phyloP scores from a whole-genome alignment of 1,140 invertebrate genomes.

The Plectrocnemia conspersa region DNA sequence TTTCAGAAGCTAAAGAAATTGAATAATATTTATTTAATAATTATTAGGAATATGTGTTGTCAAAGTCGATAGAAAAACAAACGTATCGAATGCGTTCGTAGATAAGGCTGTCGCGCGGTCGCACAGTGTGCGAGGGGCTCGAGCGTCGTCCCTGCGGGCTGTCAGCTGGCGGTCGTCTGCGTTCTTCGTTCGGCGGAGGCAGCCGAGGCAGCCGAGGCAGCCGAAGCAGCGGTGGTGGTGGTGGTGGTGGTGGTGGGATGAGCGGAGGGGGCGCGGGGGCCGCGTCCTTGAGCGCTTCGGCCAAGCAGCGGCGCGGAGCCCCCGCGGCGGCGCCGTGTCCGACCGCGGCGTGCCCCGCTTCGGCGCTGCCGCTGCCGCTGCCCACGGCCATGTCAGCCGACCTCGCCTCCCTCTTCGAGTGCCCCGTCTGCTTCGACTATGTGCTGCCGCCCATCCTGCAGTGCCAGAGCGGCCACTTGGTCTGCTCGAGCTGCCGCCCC shows the following conservation, averaged over 20 bases:
- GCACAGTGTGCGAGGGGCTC: neutral
- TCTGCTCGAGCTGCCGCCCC: slow-evolving; percentile 92
- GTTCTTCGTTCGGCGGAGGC: slow-evolving; percentile 3
- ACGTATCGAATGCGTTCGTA: too few relatives aligned
- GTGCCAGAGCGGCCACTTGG: slow-evolving; percentile 82
- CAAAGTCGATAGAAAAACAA: too few relatives aligned
- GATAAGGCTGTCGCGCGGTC: neutral
- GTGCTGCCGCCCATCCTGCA: slow-evolving; percentile 93
- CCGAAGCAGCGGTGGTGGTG: neutral
- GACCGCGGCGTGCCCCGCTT: slow-evolving; percentile 39
- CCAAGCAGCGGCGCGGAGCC: too few relatives aligned
- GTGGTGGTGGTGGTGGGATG: neutral
- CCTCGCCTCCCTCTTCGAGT: slow-evolving; percentile 94
- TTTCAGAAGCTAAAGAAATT: too few relatives aligned
- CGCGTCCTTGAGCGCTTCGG: too few relatives aligned
- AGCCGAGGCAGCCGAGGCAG: neutral
- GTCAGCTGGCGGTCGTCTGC: neutral
- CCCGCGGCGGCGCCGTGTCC: slow-evolving; percentile 39
- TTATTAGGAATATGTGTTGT: too few relatives aligned
- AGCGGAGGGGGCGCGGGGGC: neutral
- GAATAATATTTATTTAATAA: too few relatives aligned
- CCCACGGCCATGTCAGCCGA: slow-evolving; percentile 70
- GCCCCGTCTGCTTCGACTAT: slow-evolving; percentile 99
- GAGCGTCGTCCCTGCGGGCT: neutral
- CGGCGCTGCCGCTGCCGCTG: slow-evolving; percentile 46